Percentiles rank a stretch among this genome's conserved stretches.
Evolutionary conservation across 2,113 vertebrate species (phyloP).

Genomic region (Sapayoa aenigma): DNA sequence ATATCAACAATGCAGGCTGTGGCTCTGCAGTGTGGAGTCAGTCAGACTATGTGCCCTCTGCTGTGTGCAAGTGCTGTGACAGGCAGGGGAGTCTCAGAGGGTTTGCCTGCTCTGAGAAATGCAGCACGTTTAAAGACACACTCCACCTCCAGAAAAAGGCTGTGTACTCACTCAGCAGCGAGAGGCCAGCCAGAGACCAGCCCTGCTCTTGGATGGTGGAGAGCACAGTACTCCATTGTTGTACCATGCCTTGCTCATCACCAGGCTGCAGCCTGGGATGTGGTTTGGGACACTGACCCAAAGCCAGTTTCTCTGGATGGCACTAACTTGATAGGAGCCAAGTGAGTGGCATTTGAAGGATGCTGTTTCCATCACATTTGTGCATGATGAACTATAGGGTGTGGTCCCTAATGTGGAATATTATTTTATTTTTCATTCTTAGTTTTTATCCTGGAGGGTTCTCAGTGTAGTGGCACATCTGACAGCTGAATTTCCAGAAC

Average conservation of each 20-base stretch:
- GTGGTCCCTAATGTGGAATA: neutral
- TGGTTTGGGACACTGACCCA: neutral
- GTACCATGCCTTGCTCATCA: neutral
- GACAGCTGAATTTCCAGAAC: neutral
- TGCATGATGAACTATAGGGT: rapidly evolving
- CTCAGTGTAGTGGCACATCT: neutral
- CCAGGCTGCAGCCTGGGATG: neutral
- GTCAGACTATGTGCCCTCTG: neutral
- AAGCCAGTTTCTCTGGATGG: neutral
- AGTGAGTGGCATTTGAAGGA: neutral
- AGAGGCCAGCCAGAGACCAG: neutral
- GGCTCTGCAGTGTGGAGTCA: neutral
- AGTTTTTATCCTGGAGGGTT: neutral
- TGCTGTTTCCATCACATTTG: neutral
- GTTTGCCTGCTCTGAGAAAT: neutral
- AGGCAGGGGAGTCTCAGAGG: neutral
- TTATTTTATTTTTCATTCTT: neutral
- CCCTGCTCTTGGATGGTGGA: neutral
- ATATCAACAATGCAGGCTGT: neutral
- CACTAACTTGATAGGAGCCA: neutral
- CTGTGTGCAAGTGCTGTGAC: neutral
- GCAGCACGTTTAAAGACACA: neutral
- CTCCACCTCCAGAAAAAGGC: neutral
- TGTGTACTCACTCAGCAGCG: neutral
- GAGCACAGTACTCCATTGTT: neutral